phyloP scores from a whole-genome alignment of 2,888 invertebrate genomes.

The Drosophila melanosoma region DNA sequence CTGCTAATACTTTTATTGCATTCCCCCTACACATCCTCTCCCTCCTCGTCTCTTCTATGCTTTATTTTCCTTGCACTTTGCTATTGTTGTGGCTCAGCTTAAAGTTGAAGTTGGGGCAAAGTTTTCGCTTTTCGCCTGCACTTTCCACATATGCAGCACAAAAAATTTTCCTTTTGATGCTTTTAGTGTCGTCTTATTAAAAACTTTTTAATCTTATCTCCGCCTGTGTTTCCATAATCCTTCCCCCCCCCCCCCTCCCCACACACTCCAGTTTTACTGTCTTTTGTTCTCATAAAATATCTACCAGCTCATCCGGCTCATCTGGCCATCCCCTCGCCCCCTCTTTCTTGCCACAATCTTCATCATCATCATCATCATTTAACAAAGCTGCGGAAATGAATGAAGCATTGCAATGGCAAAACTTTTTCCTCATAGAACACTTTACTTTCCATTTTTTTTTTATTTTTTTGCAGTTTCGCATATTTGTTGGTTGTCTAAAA shows the following conservation, averaged over 20 bases:
- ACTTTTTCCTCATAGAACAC: conserved; percentile 60
- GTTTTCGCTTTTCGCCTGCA: conserved; percentile 41
- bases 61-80: neutral
- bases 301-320: conserved; percentile 19
- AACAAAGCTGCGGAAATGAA: conserved; percentile 66
- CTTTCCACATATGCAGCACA: conserved; percentile 62
- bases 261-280: conserved; percentile 15
- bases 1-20: conserved; percentile 73
- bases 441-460: neutral
- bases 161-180: conserved; percentile 73
- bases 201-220: conserved; percentile 74
- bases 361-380: neutral
- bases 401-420: conserved; percentile 60
- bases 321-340: neutral
- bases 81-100: conserved; percentile 30
- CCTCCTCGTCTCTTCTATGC: neutral
- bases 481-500: conserved; percentile 33
- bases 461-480: conserved; percentile 11
- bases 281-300: conserved; percentile 54
- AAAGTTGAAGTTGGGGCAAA: conserved; percentile 43
- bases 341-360: neutral
- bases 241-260: no score
- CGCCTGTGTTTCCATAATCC: neutral
- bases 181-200: conserved; percentile 79
- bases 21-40: conserved; percentile 29